Evolutionary conservation across 1,140 invertebrate genomes (phyloP).

Genomic region (Hydropsyche tenuis): DNA sequence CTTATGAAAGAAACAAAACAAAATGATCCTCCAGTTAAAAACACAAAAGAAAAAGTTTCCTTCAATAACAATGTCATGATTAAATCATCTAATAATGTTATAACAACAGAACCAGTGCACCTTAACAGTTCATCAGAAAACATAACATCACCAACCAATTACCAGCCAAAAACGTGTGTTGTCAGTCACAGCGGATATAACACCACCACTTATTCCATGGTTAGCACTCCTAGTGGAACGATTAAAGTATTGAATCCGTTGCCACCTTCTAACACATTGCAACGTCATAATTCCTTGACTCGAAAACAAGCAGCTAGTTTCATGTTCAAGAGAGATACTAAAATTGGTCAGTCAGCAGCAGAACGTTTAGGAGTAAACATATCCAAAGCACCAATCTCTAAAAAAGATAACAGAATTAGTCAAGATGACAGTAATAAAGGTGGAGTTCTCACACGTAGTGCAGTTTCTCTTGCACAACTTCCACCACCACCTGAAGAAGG

Average conservation of each 20-base stretch:
- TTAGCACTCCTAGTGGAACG: slow-evolving; percentile 53
- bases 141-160: slow-evolving; percentile 56
- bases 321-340: slow-evolving; percentile 57
- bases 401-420: slow-evolving; percentile 44
- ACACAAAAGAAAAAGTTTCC: slow-evolving; percentile 60
- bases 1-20: slow-evolving; percentile 50
- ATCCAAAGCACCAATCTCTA: slow-evolving; percentile 52
- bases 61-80: slow-evolving; percentile 62
- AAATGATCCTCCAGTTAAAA: slow-evolving; percentile 52
- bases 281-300: slow-evolving; percentile 66
- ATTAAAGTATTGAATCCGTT: slow-evolving; percentile 56
- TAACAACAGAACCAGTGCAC: slow-evolving; percentile 61
- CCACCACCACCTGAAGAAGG: slow-evolving; percentile 83
- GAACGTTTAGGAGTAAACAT: slow-evolving; percentile 59
- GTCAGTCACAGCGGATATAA: slow-evolving; percentile 41
- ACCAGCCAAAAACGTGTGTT: slow-evolving; percentile 48
- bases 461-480: slow-evolving; percentile 78
- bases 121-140: slow-evolving; percentile 52
- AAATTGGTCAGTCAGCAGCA: slow-evolving; percentile 57
- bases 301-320: slow-evolving; percentile 64
- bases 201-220: slow-evolving; percentile 41
- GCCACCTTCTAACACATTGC: slow-evolving; percentile 60
- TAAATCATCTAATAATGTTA: slow-evolving; percentile 62
- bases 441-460: slow-evolving; percentile 68
- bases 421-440: slow-evolving; percentile 53